Evolutionary conservation across 2,888 invertebrate species (phyloP).

Genomic region (Tanytarsus gracilentus): DNA sequence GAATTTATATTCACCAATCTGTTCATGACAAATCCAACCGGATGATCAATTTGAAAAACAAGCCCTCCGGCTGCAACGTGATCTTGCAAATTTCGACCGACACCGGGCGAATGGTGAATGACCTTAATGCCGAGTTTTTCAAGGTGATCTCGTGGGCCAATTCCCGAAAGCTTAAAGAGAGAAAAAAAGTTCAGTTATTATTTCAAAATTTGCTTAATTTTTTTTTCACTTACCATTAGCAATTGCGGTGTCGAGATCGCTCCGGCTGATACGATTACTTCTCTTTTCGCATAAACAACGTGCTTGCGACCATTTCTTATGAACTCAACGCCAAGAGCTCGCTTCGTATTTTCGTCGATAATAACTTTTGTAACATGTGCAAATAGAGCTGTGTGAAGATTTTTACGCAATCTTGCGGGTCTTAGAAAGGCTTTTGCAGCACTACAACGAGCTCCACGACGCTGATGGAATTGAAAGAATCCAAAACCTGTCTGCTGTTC

Average conservation of each 20-base stretch:
- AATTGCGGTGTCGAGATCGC: constrained; percentile 87
- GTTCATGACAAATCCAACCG: constrained; percentile 69
- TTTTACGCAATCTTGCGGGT: constrained; percentile 64
- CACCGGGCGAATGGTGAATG: constrained; percentile 68
- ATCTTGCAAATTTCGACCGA: constrained; percentile 80
- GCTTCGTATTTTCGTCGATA: constrained; percentile 59
- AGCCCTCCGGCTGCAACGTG: constrained; percentile 82
- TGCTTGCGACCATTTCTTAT: constrained; percentile 54
- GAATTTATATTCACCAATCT: constrained; percentile 75
- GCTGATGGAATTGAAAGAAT: constrained; percentile 81
- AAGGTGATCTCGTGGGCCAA: constrained; percentile 70
- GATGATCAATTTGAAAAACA: constrained; percentile 69
- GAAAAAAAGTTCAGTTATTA: constrained; percentile 40
- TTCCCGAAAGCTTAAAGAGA: no score
- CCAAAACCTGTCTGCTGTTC: constrained; percentile 78
- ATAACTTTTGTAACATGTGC: constrained; percentile 69
- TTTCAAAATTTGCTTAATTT: no score
- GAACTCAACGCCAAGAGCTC: constrained; percentile 73
- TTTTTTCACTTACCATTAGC: constrained; percentile 68
- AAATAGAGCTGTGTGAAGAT: constrained; percentile 73
- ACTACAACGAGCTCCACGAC: constrained; percentile 73
- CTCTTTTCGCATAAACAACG: constrained; percentile 59
- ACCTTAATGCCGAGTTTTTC: constrained; percentile 59
- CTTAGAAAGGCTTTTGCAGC: constrained; percentile 77
- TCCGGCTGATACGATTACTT: constrained; percentile 80